phyloP scores from a whole-genome alignment of 2,888 invertebrate species.

The Ichneumon xanthorius region DNA sequence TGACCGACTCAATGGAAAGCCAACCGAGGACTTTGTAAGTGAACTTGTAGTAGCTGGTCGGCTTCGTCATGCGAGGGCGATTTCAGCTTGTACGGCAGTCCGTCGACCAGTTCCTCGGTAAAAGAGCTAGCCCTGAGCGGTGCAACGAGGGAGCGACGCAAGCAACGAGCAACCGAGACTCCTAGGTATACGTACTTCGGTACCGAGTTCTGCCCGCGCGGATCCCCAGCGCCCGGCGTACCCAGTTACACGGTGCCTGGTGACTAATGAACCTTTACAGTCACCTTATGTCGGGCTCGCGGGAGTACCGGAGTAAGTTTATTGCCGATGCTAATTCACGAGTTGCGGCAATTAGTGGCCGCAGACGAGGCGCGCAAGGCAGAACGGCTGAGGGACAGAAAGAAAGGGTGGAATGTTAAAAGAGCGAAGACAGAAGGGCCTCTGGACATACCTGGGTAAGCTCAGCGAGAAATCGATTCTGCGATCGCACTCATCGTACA shows the following conservation, averaged over 20 bases:
- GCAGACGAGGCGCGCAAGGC: conserved; percentile 58
- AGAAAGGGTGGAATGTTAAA: conserved; percentile 36
- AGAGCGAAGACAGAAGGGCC: conserved; percentile 48
- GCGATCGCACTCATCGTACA: conserved; percentile 28
- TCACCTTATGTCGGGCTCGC: conserved; percentile 80
- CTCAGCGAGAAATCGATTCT: conserved; percentile 49
- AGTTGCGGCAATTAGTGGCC: conserved; percentile 80
- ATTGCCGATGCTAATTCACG: conserved; percentile 82
- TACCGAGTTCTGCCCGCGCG: conserved; percentile 46
- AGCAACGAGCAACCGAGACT: conserved; percentile 52
- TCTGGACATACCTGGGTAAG: conserved; percentile 48
- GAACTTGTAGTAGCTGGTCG: background rate
- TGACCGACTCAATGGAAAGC: background rate
- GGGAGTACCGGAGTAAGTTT: conserved; percentile 77
- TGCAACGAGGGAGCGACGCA: conserved; percentile 49
- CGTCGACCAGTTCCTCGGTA: conserved; percentile 15
- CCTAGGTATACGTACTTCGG: conserved; percentile 41
- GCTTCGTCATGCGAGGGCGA: background rate
- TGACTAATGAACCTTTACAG: conserved; percentile 83
- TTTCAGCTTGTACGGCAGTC: conserved; percentile 7
- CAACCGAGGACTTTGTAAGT: background rate
- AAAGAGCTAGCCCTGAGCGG: conserved; percentile 43
- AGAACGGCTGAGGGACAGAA: conserved; percentile 42
- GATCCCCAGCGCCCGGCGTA: conserved; percentile 65
- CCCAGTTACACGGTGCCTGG: conserved; percentile 78